A percentile compares a stretch with the other conserved stretches of the same genome.
phyloP scores from a whole-genome alignment of 2,797 vertebrate genomes.

The Scolopax bukidnonensis region DNA sequence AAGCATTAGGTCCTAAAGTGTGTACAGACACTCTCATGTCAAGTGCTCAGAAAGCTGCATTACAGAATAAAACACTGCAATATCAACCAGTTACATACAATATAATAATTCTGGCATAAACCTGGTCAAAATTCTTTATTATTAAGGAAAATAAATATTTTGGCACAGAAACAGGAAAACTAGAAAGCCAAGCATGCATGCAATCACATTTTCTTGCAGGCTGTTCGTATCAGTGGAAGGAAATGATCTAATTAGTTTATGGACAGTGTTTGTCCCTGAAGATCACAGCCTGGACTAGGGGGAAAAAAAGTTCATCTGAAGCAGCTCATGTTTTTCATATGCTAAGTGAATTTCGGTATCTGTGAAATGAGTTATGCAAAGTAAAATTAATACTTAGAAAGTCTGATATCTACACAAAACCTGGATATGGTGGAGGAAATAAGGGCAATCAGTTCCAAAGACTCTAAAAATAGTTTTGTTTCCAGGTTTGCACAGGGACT shows the following conservation, averaged over 20 bases:
- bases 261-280: slow-evolving; percentile 2
- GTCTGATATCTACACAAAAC: not conserved
- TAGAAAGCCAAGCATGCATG: not conserved
- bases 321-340: slow-evolving; percentile 5
- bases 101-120: not conserved
- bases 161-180: slow-evolving; percentile 10
- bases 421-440: not conserved
- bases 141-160: not conserved
- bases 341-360: not conserved
- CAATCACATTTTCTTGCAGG: slow-evolving; percentile 24
- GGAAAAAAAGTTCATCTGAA: not conserved
- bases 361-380: slow-evolving; percentile 6
- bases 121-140: not conserved
- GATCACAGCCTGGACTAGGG: not conserved
- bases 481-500: not conserved
- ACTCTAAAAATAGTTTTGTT: not conserved
- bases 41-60: not conserved
- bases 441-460: not conserved
- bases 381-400: not conserved
- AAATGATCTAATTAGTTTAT: slow-evolving; percentile 50
- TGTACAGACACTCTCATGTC: not conserved
- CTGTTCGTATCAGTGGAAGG: not conserved
- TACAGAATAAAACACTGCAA: not conserved
- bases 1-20: not conserved
- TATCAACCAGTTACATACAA: not conserved